Percentiles rank a stretch among this genome's conserved stretches.
Evolutionary conservation across 2,797 vertebrate genomes (phyloP).

Genomic region (Megaceryle alcyon): DNA sequence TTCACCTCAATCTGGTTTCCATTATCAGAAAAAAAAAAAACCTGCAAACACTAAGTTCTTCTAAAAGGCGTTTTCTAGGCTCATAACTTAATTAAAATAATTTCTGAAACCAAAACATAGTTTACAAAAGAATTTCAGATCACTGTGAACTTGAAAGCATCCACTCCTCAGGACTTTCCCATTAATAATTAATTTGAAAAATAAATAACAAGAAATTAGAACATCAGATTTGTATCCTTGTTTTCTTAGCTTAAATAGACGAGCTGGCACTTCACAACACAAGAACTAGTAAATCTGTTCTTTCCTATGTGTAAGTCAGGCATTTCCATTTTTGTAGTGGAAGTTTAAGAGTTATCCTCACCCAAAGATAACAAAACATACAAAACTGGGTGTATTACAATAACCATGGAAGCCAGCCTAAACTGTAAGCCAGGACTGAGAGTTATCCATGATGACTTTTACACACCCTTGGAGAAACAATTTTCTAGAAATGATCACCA

Average conservation of each 20-base stretch:
- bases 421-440: not conserved
- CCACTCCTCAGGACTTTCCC: fast-evolving
- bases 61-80: not conserved
- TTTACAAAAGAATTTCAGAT: not conserved
- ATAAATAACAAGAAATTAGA: not conserved
- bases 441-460: not conserved
- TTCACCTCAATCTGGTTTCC: not conserved
- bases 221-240: not conserved
- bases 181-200: not conserved
- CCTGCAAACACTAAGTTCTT: not conserved
- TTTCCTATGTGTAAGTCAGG: not conserved
- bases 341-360: not conserved
- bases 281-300: not conserved
- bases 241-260: not conserved
- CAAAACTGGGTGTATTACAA: not conserved
- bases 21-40: not conserved
- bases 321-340: not conserved
- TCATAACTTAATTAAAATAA: not conserved
- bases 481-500: not conserved
- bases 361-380: not conserved
- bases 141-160: not conserved
- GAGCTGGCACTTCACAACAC: not conserved
- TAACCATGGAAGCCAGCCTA: not conserved
- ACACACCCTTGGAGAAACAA: not conserved
- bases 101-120: not conserved